A percentile compares a stretch with the other conserved stretches of the same genome.
Evolutionary conservation across 2,888 invertebrate species (phyloP).

Genomic region (Drosophila acutilabella): DNA sequence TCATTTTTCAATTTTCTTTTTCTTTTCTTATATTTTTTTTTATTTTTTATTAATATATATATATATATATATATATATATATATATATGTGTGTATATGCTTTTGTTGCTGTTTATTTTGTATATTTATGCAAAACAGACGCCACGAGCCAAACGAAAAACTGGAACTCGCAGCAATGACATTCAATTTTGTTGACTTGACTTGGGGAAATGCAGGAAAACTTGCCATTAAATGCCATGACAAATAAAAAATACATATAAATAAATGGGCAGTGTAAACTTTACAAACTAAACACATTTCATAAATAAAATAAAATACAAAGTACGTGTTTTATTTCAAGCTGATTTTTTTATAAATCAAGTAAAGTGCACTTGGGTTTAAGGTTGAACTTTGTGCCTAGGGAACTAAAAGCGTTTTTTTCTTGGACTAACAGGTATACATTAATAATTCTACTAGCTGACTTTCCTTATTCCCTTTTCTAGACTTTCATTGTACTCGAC

Average conservation of each 20-base stretch:
- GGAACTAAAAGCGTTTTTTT: no score
- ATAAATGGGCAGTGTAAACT: no score
- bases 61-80: slow-evolving; percentile 27
- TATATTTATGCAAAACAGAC: slow-evolving; percentile 53
- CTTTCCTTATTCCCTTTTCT: neutral
- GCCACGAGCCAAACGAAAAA: slow-evolving; percentile 14
- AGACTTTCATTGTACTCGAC: no score
- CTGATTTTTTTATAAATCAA: no score
- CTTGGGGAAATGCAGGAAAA: slow-evolving; percentile 10
- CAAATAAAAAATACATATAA: slow-evolving; percentile 15
- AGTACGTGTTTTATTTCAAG: no score
- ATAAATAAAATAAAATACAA: no score
- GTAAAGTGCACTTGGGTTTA: no score
- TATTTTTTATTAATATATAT: slow-evolving; percentile 42
- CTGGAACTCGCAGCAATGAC: slow-evolving; percentile 31
- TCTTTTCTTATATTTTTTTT: slow-evolving; percentile 12
- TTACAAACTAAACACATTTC: no score
- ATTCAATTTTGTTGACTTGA: slow-evolving; percentile 38
- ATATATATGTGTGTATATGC: slow-evolving; percentile 1
- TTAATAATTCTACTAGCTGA: no score
- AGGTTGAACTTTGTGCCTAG: no score
- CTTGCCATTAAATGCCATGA: slow-evolving; percentile 50
- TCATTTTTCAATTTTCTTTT: slow-evolving; percentile 10
- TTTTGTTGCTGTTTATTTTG: slow-evolving; percentile 4
- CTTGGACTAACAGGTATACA: no score